Percentiles rank a stretch among this genome's conserved stretches.
Conservation (phyloP, 2,113 vertebrate species). For the Sporophila hypoxantha region DNA sequence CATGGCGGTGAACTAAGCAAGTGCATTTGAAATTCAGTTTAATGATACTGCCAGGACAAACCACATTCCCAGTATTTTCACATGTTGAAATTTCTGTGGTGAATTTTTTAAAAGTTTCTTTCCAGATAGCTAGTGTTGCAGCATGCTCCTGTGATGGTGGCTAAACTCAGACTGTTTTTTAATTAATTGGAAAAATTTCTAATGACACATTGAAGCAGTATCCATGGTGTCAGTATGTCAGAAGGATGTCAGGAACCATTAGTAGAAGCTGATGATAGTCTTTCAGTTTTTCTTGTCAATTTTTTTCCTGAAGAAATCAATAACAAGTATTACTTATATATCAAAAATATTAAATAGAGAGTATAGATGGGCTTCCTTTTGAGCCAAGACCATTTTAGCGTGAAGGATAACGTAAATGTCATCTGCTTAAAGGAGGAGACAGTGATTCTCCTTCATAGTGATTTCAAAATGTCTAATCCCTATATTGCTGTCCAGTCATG, state of each 20-base stretch:
- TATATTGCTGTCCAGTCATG: not conserved
- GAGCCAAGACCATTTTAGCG: not conserved
- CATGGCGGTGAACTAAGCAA: not conserved
- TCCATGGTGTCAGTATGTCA: not conserved
- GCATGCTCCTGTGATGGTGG: not conserved
- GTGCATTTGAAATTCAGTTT: not conserved
- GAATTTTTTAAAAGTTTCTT: not conserved
- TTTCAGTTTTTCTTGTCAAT: not conserved
- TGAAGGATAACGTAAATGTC: not conserved
- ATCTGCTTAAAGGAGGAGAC: not conserved
- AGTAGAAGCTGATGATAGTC: not conserved
- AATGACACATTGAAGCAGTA: not conserved
- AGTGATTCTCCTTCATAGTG: not conserved
- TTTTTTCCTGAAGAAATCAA: not conserved
- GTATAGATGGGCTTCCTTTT: not conserved
- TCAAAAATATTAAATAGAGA: not conserved
- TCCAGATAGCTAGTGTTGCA: not conserved
- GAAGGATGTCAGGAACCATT: not conserved
- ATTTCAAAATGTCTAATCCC: not conserved
- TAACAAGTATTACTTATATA: not conserved
- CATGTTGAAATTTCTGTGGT: not conserved
- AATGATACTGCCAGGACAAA: not conserved
- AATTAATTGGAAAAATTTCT: not conserved
- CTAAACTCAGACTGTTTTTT: not conserved
- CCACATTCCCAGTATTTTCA: not conserved